These are phyloP conservation scores for Xiphias gladius DNA, from an alignment of 2,113 vertebrate species.

Conservation along the genomic window DNA sequence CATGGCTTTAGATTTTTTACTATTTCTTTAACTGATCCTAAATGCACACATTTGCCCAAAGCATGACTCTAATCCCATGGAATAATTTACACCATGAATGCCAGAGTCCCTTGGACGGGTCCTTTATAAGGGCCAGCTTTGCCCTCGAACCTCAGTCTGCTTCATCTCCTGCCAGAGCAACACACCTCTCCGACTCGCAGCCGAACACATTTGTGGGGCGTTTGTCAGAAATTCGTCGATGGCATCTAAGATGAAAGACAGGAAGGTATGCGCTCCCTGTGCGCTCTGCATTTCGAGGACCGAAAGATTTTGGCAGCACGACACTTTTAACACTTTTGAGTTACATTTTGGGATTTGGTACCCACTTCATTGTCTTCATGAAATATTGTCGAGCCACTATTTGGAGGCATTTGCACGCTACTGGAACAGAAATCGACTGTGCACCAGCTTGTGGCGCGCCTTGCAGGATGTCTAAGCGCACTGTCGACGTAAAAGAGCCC, in stretches of 20 bases:
- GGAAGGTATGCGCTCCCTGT: conserved; percentile 87
- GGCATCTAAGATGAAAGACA: conserved; percentile 93
- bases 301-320: conserved; percentile 26
- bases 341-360: conserved; percentile 16
- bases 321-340: conserved; percentile 18
- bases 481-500: background rate
- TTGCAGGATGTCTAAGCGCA: conserved; percentile 18
- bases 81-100: conserved; percentile 91
- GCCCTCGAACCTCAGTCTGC: conserved; percentile 79
- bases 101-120: conserved; percentile 82
- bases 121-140: conserved; percentile 90
- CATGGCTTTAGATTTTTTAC: conserved; percentile 84
- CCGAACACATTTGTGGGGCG: conserved; percentile 35
- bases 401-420: conserved; percentile 6
- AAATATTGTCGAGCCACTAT: background rate
- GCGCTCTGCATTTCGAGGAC: conserved; percentile 49
- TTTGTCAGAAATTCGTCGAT: conserved; percentile 79
- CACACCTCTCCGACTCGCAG: conserved; percentile 39
- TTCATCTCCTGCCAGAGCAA: conserved; percentile 64
- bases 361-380: background rate
- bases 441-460: conserved; percentile 12
- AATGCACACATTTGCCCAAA: conserved; percentile 91
- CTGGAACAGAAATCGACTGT: background rate
- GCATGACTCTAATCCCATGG: conserved; percentile 92
- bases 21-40: conserved; percentile 92